Percentiles rank a stretch among this genome's conserved stretches.
These are phyloP conservation scores for Trichosurus vulpecula DNA, from an alignment of 2,797 vertebrate species.

Conservation along the genomic window DNA sequence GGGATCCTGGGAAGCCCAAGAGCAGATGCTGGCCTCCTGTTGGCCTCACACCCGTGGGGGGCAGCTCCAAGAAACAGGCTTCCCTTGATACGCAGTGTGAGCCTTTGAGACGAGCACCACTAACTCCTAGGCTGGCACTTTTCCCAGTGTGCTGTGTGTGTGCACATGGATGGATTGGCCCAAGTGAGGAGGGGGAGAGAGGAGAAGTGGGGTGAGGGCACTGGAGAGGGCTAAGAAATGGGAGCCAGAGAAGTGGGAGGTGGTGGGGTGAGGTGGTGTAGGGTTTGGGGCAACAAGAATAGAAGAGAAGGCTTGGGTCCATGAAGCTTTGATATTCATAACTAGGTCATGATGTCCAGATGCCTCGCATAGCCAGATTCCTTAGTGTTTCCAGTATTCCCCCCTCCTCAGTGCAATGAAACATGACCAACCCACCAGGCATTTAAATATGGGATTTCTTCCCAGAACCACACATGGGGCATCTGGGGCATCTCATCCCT, in stretches of 20 bases:
- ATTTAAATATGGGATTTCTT: not conserved
- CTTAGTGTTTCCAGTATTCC: not conserved
- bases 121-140: no score
- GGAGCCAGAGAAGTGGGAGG: not conserved
- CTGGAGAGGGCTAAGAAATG: not conserved
- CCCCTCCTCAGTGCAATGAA: not conserved
- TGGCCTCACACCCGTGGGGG: no score
- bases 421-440: not conserved
- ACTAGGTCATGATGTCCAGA: no score
- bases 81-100: not conserved
- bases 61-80: not conserved
- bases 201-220: no score
- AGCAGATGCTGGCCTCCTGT: no score
- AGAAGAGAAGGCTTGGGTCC: no score
- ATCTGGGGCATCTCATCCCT: no score
- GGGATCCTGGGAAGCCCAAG: not conserved
- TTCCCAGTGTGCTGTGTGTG: not conserved
- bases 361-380: no score
- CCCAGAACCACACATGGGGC: not conserved
- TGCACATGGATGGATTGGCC: not conserved
- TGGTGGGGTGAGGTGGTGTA: no score
- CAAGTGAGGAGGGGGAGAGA: not conserved
- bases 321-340: no score
- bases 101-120: not conserved
- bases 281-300: no score